Base-by-base conservation (phyloP, 2,888 invertebrate genomes). In the Stomorhina lunata region DNA sequence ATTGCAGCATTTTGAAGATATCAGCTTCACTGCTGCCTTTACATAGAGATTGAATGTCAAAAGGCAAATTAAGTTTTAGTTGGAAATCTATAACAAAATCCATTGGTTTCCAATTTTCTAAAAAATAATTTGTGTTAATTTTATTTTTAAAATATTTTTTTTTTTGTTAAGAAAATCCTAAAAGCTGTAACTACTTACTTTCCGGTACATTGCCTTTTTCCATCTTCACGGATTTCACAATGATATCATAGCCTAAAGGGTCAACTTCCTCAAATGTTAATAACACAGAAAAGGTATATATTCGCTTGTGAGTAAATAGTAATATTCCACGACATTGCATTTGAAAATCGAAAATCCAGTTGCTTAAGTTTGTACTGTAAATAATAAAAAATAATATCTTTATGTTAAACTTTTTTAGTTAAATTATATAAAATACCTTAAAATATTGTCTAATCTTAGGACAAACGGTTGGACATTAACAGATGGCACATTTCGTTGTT, bases 301-400 rank as follows among this genome's bases (percentile, higher is more conserved):
- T 40, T 45, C 79, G 71, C 32, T 50, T 81, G 43, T 85, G 84
- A 7, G 25, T 48, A 34, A 85, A 85, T 2, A 57, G 6, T n/a
- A 81, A 72, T 37, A 80, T 20, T 1, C 83, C 78, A 25, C 84
- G 81, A 32, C 29, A 25, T 45, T 86, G 85, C 50, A 85, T 80
- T 71, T 88, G 85, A 66, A 59, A 81, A 59, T 89, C 86, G 37
- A 88, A 87, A 77, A 87, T 87, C 89, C 89, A 89, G 71, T 86
- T 85, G 2, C 84, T 84, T n/a, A 66, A 45, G 43, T 82, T 72
- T 1, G 40, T 37, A 0, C 84, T 84, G 32, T n/a, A n/a, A n/a
- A n/a, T n/a, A n/a, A n/a, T n/a, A n/a, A n/a, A n/a, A n/a, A n/a
- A n/a, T n/a, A n/a, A n/a, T n/a, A n/a, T n/a, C n/a, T n/a, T n/a